Evolutionary conservation across 2,797 vertebrate species (phyloP), one percentile per base, ranked within the genome.

Genomic region (Muscicapa comitata): DNA sequence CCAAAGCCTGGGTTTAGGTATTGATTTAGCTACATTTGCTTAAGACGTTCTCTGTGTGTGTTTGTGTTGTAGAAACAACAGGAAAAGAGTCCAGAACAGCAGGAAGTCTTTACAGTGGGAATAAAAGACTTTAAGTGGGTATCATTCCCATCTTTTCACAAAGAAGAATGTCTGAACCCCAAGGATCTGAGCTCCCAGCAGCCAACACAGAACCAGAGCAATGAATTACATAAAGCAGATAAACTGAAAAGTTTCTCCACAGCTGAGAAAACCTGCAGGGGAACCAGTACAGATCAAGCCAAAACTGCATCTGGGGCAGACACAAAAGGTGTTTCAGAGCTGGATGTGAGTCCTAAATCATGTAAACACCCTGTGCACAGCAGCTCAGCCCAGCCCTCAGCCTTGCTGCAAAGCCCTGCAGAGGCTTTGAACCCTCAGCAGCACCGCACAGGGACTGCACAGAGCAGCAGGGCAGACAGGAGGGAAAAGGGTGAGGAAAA

Each of bases 41-140:
- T 42, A 86, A 81, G 37, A 55, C 7, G 5, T 7, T 73, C 20
- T 65, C 1, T 67, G 2, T 59, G 9, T 85, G 17, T 72, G 47
- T 15, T 48, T 48, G 21, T 75, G 13, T 53, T 68, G 13, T 15
- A 94, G 98, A 88, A 91, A 68, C 77, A 58, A 40, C 29, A 50
- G 26, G 71, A 62, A 33, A 29, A 35, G 48, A 86, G 43, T 28
- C 54, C 26, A 15, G 75, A 19, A 54, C 31, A 45, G 1, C 82
- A 53, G 7, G 97, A 98, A 73, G 62, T 71, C 37, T 98, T 98
- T 83, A 91, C 88, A 17, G 26, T 95, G 2, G 97, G 97, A 84
- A 31, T 15, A 2, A 80, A 93, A 78, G 85, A 80, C 10, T 98
- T 98, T 24, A 57, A 91, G 13, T 98, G 98, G 98, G 77, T 95